Conservation (phyloP, 1,140 invertebrate species). For the Macrosteles quadrilineatus region DNA sequence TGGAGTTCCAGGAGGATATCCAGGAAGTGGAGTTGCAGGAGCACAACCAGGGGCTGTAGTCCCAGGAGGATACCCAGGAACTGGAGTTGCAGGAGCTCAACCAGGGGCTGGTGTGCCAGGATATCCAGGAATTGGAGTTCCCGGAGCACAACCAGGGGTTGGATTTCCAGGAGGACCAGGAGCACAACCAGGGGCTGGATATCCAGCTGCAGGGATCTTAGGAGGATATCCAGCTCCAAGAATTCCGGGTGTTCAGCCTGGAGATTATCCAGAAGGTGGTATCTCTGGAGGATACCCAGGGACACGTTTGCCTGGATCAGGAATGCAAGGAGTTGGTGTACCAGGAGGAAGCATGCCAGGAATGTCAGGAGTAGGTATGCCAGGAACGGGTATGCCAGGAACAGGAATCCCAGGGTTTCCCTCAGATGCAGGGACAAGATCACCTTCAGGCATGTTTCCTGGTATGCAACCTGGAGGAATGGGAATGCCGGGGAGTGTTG, state of each 20-base stretch:
- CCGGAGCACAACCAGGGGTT: too few relatives aligned
- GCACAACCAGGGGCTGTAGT: conserved; percentile 33
- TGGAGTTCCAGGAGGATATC: conserved; percentile 29
- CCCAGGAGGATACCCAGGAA: conserved; percentile 29
- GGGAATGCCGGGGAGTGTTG: neutral
- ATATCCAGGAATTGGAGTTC: conserved; percentile 19
- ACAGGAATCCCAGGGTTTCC: neutral
- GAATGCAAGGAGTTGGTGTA: too few relatives aligned
- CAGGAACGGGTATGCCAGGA: neutral
- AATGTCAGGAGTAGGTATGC: neutral
- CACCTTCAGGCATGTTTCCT: too few relatives aligned
- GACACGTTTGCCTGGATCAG: too few relatives aligned
- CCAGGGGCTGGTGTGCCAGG: conserved; percentile 30
- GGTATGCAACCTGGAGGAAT: too few relatives aligned
- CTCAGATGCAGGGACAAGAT: too few relatives aligned
- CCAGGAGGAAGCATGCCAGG: neutral
- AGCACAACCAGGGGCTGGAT: conserved; percentile 20
- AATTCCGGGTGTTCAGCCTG: neutral
- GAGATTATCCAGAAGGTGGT: conserved; percentile 1
- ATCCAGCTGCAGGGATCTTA: conserved; percentile 17
- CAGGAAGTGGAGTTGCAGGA: conserved; percentile 33
- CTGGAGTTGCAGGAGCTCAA: conserved; percentile 10
- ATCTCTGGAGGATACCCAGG: too few relatives aligned
- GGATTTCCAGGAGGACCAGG: conserved; percentile 29
- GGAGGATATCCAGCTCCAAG: neutral